Evolutionary conservation across 2,797 vertebrate species (phyloP).

Genomic region (Amblyraja radiata): DNA sequence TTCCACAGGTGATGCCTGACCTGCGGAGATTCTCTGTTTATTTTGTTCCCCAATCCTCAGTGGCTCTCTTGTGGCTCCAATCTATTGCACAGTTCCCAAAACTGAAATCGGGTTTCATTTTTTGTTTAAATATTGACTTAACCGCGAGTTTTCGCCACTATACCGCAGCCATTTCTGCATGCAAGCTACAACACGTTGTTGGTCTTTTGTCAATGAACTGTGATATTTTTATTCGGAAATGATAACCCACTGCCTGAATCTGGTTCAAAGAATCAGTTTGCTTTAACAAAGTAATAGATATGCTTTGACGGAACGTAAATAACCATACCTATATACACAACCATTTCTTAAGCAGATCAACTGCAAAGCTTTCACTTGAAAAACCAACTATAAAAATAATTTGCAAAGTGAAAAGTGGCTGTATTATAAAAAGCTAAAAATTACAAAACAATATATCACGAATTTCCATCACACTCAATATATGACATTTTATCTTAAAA

Average conservation of each 20-base stretch:
- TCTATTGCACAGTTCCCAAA: neutral
- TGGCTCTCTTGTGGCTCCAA: neutral
- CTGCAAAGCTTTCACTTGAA: conserved; percentile 6
- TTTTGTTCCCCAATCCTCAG: neutral
- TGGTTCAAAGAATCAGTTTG: conserved; percentile 24
- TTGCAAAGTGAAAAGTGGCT: conserved; percentile 28
- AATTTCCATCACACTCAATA: neutral
- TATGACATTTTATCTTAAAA: neutral
- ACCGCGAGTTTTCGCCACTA: neutral
- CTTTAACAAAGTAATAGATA: neutral
- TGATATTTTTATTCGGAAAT: neutral
- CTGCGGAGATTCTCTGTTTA: neutral
- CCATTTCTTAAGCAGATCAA: conserved; percentile 24
- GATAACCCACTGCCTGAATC: no score
- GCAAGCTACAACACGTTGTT: no score
- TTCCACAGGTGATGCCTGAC: neutral
- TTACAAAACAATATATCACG: neutral
- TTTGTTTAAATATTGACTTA: neutral
- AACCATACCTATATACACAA: neutral
- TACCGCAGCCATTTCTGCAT: no score
- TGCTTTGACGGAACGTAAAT: neutral
- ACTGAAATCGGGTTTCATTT: neutral
- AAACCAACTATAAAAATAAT: conserved; percentile 35
- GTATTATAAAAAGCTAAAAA: neutral
- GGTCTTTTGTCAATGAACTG: neutral